Percentiles rank a stretch among this genome's conserved stretches.
Evolutionary conservation across 1,140 invertebrate species (phyloP).

Genomic region (Metopolophium dirhodum): DNA sequence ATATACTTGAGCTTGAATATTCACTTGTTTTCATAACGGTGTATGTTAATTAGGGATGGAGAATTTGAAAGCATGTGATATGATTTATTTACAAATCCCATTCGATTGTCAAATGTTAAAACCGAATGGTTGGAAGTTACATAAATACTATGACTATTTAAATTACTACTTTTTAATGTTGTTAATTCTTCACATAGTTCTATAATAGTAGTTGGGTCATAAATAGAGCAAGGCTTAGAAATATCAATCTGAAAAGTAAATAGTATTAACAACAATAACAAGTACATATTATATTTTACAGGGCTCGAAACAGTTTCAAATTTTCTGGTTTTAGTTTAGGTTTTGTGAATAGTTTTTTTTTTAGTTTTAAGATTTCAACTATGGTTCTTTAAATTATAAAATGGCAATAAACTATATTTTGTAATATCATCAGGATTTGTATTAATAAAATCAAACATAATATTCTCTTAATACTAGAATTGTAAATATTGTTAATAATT

Average conservation of each 20-base stretch:
- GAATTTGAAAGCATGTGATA: constrained; percentile 49
- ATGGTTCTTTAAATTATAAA: too few relatives aligned
- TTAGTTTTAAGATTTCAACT: too few relatives aligned
- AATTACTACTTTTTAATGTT: constrained; percentile 9
- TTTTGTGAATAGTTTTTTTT: too few relatives aligned
- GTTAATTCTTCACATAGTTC: constrained; percentile 45
- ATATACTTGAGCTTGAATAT: neutral
- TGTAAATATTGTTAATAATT: too few relatives aligned
- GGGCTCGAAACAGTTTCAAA: neutral
- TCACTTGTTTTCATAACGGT: constrained; percentile 50
- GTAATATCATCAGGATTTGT: too few relatives aligned
- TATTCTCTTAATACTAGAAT: too few relatives aligned
- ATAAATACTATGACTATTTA: constrained; percentile 42
- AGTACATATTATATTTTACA: neutral
- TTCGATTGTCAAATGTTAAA: constrained; percentile 40
- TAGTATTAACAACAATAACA: neutral
- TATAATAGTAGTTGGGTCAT: constrained; percentile 35
- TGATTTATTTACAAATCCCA: constrained; percentile 37
- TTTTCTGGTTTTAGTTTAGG: neutral
- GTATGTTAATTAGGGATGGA: constrained; percentile 45
- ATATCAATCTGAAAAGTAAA: constrained; percentile 45
- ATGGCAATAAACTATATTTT: too few relatives aligned
- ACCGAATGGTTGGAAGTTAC: constrained; percentile 46
- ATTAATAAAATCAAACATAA: too few relatives aligned
- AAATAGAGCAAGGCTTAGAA: constrained; percentile 44